These are phyloP conservation scores for Cyrtorhinus lividipennis DNA, from an alignment of 1,140 invertebrate species.

Conservation along the genomic window DNA sequence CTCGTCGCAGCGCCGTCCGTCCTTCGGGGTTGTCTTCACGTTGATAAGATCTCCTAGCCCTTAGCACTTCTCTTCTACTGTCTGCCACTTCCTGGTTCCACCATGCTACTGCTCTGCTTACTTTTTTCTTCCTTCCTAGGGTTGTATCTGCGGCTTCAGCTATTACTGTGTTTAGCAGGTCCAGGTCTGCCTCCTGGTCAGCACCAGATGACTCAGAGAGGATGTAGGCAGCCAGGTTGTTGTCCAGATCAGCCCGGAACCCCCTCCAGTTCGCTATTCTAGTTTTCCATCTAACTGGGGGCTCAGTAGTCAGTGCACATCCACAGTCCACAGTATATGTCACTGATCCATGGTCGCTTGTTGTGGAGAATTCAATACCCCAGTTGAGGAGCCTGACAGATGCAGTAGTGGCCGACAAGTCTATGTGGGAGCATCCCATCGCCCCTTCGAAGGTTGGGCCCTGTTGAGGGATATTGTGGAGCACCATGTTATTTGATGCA, in stretches of 20 bases:
- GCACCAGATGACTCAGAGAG: neutral
- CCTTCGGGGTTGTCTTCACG: no score
- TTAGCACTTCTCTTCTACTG: neutral
- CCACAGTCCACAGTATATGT: neutral
- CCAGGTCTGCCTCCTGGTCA: neutral
- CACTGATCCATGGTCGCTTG: neutral
- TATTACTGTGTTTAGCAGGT: neutral
- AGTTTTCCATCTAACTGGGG: neutral
- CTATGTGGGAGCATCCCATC: neutral
- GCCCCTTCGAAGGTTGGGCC: neutral
- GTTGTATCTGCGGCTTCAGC: neutral
- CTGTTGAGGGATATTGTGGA: neutral
- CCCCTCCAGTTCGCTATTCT: neutral
- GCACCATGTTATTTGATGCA: neutral
- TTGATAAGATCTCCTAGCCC: no score
- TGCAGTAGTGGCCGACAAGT: neutral
- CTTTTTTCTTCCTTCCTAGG: neutral
- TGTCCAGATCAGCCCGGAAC: neutral
- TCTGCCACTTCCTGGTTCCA: neutral
- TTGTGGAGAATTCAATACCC: neutral
- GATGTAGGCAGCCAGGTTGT: neutral
- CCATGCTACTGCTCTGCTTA: neutral
- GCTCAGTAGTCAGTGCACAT: neutral
- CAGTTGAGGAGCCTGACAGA: neutral
- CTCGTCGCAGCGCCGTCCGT: no score